Percentiles rank a stretch among this genome's conserved stretches.
Evolutionary conservation across 2,888 invertebrate genomes (phyloP).

Genomic region (Caenorhabditis becei): DNA sequence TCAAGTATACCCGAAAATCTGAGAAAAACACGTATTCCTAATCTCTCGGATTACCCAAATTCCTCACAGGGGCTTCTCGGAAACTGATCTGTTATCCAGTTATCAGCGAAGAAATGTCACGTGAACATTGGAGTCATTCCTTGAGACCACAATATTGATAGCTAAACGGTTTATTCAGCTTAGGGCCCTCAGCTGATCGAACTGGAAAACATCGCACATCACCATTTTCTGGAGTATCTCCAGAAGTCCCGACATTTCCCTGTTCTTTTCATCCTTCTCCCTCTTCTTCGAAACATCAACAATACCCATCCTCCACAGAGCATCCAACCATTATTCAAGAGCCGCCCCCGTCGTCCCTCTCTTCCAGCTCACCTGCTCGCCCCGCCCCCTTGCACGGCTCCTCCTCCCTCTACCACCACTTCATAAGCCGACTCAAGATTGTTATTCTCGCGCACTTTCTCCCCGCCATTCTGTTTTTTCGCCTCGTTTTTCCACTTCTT

Average conservation of each 20-base stretch:
- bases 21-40: not conserved
- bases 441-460: slow-evolving; percentile 30
- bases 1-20: too few relatives aligned
- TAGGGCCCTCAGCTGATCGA: too few relatives aligned
- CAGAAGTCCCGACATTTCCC: too few relatives aligned
- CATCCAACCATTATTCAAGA: not conserved
- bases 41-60: not conserved
- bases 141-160: too few relatives aligned
- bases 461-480: slow-evolving; percentile 21
- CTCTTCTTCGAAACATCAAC: not conserved
- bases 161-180: too few relatives aligned
- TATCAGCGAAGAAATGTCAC: too few relatives aligned
- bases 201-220: too few relatives aligned
- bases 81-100: not conserved
- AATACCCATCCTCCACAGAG: not conserved
- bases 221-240: too few relatives aligned
- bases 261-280: too few relatives aligned
- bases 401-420: not conserved
- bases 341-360: not conserved
- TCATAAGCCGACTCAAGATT: slow-evolving; percentile 35
- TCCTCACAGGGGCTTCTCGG: not conserved
- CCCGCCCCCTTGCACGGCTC: slow-evolving; percentile 13
- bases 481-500: slow-evolving; percentile 1
- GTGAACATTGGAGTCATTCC: too few relatives aligned
- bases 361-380: slow-evolving; percentile 1